A percentile compares a stretch with the other conserved stretches of the same genome.
Evolutionary conservation across 2,113 vertebrate species (phyloP).

Genomic region (Phylloscopus trochiloides): DNA sequence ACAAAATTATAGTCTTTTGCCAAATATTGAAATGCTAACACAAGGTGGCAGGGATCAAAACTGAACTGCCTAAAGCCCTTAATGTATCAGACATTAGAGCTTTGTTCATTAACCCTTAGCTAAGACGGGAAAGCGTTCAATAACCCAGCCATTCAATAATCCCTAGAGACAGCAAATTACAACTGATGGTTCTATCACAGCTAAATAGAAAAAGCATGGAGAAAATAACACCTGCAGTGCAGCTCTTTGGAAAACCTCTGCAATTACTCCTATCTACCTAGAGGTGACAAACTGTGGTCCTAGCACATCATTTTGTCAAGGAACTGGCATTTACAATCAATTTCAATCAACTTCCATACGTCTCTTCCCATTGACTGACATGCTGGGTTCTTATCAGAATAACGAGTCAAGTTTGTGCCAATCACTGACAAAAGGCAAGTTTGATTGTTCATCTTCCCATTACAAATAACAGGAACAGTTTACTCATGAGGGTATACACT

Average conservation of each 20-base stretch:
- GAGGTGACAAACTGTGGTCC: constrained; percentile 12
- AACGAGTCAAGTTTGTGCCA: constrained; percentile 40
- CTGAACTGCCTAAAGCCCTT: not conserved
- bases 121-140: not conserved
- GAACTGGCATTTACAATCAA: constrained; percentile 55
- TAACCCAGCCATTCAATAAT: constrained; percentile 48
- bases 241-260: constrained; percentile 1
- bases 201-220: constrained; percentile 41
- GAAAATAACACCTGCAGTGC: constrained; percentile 41
- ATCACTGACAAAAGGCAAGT: constrained; percentile 33
- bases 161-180: constrained; percentile 34
- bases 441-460: constrained; percentile 30
- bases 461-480: not conserved
- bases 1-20: not conserved
- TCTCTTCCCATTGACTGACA: constrained; percentile 42
- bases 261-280: constrained; percentile 6
- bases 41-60: constrained; percentile 17
- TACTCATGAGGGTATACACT: not conserved
- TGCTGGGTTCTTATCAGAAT: constrained; percentile 1
- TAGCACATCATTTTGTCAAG: constrained; percentile 40
- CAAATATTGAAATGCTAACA: constrained; percentile 15
- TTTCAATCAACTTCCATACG: constrained; percentile 50
- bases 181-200: constrained; percentile 45
- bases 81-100: not conserved
- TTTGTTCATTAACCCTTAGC: constrained; percentile 32